These are phyloP conservation scores for Dynastes hyllus DNA, from an alignment of 2,888 invertebrate genomes.

Conservation along the genomic window DNA sequence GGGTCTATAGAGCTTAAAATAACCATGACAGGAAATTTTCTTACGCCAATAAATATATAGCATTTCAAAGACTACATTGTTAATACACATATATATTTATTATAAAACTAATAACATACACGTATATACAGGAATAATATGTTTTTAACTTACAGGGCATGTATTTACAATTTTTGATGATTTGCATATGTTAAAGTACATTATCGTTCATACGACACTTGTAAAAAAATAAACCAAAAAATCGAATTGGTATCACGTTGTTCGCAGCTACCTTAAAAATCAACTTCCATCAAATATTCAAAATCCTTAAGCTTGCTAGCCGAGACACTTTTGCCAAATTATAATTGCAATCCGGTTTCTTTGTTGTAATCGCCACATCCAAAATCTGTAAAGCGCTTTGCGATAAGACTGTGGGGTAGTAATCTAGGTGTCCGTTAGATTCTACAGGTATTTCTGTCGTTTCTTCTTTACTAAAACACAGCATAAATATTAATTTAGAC, in stretches of 20 bases:
- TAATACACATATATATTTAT: conserved; percentile 31
- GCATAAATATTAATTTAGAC: conserved; percentile 28
- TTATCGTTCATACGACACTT: neutral
- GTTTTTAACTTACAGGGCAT: conserved; percentile 21
- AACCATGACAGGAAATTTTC: too few species aligned
- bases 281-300: conserved; percentile 12
- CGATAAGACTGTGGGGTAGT: conserved; percentile 66
- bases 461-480: conserved; percentile 62
- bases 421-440: conserved; percentile 65
- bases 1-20: too few species aligned
- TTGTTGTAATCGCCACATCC: conserved; percentile 66
- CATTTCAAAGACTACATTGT: too few species aligned
- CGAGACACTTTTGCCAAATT: conserved; percentile 60
- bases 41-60: too few species aligned
- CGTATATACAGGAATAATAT: conserved; percentile 33
- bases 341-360: conserved; percentile 65
- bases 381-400: conserved; percentile 64
- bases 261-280: neutral
- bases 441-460: conserved; percentile 65
- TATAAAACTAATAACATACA: conserved; percentile 48
- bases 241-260: neutral
- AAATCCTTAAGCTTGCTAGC: conserved; percentile 21
- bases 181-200: neutral
- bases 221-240: neutral
- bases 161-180: conserved; percentile 32